Base-by-base conservation (phyloP, 1,140 invertebrate genomes). In the Zaprionus kolodkinae region DNA sequence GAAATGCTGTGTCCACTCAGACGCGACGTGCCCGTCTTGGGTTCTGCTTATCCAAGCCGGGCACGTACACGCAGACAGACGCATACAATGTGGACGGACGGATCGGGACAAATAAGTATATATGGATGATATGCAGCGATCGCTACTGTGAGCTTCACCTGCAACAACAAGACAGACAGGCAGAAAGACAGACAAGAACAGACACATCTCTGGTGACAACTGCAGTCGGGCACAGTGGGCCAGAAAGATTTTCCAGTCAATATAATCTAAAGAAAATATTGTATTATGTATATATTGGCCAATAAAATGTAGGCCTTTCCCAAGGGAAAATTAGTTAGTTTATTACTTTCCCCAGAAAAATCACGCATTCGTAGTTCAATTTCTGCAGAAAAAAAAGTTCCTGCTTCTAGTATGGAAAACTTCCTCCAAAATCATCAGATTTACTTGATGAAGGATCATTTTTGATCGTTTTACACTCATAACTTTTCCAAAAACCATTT, bases 61-160 rank as follows among this genome's bases (percentile, higher is more conserved):
- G 45, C 70, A 76, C 67, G 72, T 75, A 64, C 48, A 50, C 36
- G 21, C 35, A 67, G 33, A 72, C n/a, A 59, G 21, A 48, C 35
- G 59, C 57, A 60, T 12, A 27, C 52, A 64, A 57, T 25, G 11
- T 33, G 25, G 27, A 67, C 55, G 48, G 6, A 21, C 33, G 15
- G 15, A 7, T 9, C 6, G 10, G 25, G 38, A 27, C 21, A 56
- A 43, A 66, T 56, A 56, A 43, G 52, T 66, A 30, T 36, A 59
- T 57, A 40, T 57, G 52, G 52, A 30, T 68, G 56, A 73, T 56
- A 40, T 68, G 55, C 65, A 69, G 57, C 38, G 30, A 61, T 65
- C 69, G 40, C 57, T 60, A 57, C 33, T 50, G 33, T 65, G 10
- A 35, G 61, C 48, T 59, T 59, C 36, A 45, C 30, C 36, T 67